A percentile compares a stretch with the other conserved stretches of the same genome.
These are phyloP conservation scores for Cactoblastis cactorum DNA, from an alignment of 2,888 invertebrate species.

Conservation along the genomic window DNA sequence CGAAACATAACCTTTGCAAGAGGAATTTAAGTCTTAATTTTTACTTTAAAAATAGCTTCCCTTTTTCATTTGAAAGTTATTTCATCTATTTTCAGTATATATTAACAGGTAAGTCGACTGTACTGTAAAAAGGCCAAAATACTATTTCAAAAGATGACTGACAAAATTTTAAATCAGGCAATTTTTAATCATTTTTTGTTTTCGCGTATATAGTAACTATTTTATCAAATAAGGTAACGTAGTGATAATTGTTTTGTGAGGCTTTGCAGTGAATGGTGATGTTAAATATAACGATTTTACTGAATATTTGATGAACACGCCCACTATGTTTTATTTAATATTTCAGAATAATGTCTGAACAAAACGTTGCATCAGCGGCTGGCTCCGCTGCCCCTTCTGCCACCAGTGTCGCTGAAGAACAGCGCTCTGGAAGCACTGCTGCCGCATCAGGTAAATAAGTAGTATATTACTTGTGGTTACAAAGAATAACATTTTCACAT, in stretches of 20 bases:
- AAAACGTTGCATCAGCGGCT: constrained; percentile 42
- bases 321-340: too few species aligned
- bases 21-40: neutral
- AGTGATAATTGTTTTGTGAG: too few species aligned
- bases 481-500: too few species aligned
- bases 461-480: too few species aligned
- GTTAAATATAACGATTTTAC: too few species aligned
- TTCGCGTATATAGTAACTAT: too few species aligned
- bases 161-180: neutral
- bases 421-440: constrained; percentile 41
- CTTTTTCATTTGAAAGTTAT: neutral
- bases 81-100: neutral
- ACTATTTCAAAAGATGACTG: neutral
- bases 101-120: neutral
- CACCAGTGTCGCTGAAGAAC: constrained; percentile 47
- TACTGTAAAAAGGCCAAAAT: neutral
- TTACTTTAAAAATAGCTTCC: neutral
- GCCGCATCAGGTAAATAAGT: constrained; percentile 32
- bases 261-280: too few species aligned
- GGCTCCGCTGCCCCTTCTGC: constrained; percentile 47
- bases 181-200: neutral
- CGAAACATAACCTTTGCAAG: neutral
- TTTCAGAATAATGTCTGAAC: constrained; percentile 52
- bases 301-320: too few species aligned
- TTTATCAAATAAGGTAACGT: too few species aligned